Percentiles rank a stretch among this genome's conserved stretches.
Conservation (phyloP, 2,888 invertebrate genomes). For the Troilus luridus region DNA sequence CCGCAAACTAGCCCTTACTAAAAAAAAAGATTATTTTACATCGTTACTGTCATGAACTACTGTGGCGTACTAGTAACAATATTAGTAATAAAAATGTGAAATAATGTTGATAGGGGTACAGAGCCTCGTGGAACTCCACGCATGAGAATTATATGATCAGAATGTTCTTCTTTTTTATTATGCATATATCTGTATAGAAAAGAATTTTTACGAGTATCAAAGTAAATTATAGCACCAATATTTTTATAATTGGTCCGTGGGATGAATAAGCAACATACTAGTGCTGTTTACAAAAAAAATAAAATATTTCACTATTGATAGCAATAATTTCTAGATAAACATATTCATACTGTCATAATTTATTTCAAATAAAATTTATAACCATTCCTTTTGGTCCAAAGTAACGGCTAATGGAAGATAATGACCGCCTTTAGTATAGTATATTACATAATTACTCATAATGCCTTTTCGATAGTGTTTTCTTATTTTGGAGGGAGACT, state of each 20-base stretch:
- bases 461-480: slow-evolving; percentile 36
- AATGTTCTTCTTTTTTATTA: no score
- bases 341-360: background rate
- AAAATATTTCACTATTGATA: background rate
- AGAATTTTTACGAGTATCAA: background rate
- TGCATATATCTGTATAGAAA: background rate
- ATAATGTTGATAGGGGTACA: no score
- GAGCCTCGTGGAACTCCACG: no score
- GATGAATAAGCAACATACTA: background rate
- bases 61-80: no score
- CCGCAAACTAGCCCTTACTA: no score
- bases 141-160: no score
- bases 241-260: background rate
- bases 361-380: slow-evolving; percentile 36
- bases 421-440: slow-evolving; percentile 36
- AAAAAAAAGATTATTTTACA: no score
- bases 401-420: slow-evolving; percentile 34
- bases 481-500: slow-evolving; percentile 29
- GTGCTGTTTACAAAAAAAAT: no score
- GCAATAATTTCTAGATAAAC: background rate
- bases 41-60: no score
- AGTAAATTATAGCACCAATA: background rate
- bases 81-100: no score
- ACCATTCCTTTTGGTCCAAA: background rate
- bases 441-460: slow-evolving; percentile 39